These are phyloP conservation scores for Myotis brandtii DNA, from an alignment of 2,113 vertebrate genomes.

Conservation along the genomic window DNA sequence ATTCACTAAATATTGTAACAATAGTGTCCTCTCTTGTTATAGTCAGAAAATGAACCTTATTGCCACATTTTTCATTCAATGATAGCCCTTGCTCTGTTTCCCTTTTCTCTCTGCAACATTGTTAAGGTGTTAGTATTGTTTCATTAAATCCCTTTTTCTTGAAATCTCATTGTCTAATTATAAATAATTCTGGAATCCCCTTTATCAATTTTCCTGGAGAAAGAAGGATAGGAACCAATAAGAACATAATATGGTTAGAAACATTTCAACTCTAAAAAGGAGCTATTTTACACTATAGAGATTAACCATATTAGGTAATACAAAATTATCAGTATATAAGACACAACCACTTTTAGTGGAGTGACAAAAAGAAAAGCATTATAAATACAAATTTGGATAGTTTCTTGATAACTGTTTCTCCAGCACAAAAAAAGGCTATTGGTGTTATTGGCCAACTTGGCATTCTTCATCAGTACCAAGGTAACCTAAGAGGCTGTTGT, in stretches of 20 bases:
- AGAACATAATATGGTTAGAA: background rate
- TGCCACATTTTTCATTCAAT: background rate
- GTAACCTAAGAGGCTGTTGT: background rate
- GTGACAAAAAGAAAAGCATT: constrained; percentile 15
- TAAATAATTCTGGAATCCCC: background rate
- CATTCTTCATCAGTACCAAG: background rate
- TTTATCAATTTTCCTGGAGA: background rate
- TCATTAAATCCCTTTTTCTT: background rate
- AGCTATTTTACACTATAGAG: background rate
- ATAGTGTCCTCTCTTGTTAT: background rate
- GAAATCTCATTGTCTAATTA: background rate
- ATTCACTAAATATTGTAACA: background rate
- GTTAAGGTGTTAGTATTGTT: background rate
- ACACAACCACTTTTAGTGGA: background rate
- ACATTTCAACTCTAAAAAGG: constrained; percentile 26
- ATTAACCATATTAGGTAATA: background rate
- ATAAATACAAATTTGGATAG: background rate
- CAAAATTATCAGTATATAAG: background rate
- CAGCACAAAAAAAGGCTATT: background rate
- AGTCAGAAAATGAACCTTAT: background rate
- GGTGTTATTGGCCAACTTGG: background rate
- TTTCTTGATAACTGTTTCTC: background rate
- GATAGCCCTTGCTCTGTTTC: background rate
- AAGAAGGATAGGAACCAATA: background rate
- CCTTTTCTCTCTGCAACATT: background rate